phyloP scores from a whole-genome alignment of 2,888 invertebrate species.

The Morpho achilles region DNA sequence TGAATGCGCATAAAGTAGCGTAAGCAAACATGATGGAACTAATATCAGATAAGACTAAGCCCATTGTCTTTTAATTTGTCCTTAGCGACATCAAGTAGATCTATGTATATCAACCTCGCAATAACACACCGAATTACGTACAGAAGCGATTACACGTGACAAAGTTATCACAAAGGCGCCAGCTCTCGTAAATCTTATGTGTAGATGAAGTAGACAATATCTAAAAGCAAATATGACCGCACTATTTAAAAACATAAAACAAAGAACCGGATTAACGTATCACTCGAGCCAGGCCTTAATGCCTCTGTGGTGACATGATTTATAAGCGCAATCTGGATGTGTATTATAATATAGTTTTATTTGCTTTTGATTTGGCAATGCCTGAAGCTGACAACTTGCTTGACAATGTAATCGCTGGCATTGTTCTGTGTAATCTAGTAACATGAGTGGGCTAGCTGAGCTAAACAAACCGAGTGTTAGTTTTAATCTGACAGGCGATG shows the following conservation, averaged over 20 bases:
- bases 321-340: conserved; percentile 63
- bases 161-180: conserved; percentile 70
- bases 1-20: conserved; percentile 40
- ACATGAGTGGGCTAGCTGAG: conserved; percentile 66
- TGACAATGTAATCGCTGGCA: conserved; percentile 72
- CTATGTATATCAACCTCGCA: conserved; percentile 46
- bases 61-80: conserved; percentile 65
- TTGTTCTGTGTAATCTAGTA: conserved; percentile 73
- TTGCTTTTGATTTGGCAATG: conserved; percentile 73
- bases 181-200: conserved; percentile 71
- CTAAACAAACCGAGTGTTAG: conserved; percentile 53
- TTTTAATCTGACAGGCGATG: conserved; percentile 68
- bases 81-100: conserved; percentile 32
- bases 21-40: conserved; percentile 52
- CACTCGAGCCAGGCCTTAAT: conserved; percentile 59
- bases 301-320: conserved; percentile 65
- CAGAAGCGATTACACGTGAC: conserved; percentile 71
- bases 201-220: conserved; percentile 68
- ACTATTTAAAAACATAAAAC: conserved; percentile 78
- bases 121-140: conserved; percentile 73
- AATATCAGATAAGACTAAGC: conserved; percentile 69
- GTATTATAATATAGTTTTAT: conserved; percentile 55
- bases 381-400: conserved; percentile 57
- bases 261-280: conserved; percentile 76
- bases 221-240: conserved; percentile 75